Base-by-base conservation (phyloP, 1,140 invertebrate genomes). In the Achatina immaculata region DNA sequence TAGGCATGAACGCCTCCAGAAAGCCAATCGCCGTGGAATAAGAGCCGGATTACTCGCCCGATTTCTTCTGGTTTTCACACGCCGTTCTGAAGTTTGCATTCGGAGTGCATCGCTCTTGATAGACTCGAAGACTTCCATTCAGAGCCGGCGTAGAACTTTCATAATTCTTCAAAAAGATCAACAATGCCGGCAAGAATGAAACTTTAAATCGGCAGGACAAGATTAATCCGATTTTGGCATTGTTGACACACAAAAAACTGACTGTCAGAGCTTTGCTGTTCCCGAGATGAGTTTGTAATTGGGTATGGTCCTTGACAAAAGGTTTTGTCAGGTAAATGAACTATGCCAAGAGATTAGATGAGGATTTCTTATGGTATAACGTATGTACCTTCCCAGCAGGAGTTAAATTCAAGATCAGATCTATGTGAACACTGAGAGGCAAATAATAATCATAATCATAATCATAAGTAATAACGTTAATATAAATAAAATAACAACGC, bases 151-250 rank as follows among this genome's bases (percentile, higher is more conserved):
- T 31, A 34, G n/a, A 62, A 31, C 28, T 0, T 62, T 31, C 58
- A 62, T 62, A 62, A 62, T 62, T 62, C 28, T 31, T 62, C 6
- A 31, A 28, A 31, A 28, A 62, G 58, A 62, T 62, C 58, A 62
- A 62, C 58, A 62, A 62, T 34, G 58, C 58, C 7, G 2, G 58
- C n/a, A 6, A 34, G 21, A 62, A 62, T 31, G 28, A 48, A 48
- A 48, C 45, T 48, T 62, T 62, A 62, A 62, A 31, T 62, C 58
- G 58, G 58, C 58, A 34, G 58, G 58, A 62, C n/a, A 62, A 62
- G 58, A 62, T 62, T 62, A 62, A 62, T 62, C 58, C 58, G 58
- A 62, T 62, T 62, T n/a, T 62, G 58, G 31, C 4, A 62, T 31
- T 62, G 58, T 62, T 62, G 58, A 31, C 58, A 21, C 58, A 28